phyloP scores from a whole-genome alignment of 2,797 vertebrate species.

The Atherinosoma microstoma region DNA sequence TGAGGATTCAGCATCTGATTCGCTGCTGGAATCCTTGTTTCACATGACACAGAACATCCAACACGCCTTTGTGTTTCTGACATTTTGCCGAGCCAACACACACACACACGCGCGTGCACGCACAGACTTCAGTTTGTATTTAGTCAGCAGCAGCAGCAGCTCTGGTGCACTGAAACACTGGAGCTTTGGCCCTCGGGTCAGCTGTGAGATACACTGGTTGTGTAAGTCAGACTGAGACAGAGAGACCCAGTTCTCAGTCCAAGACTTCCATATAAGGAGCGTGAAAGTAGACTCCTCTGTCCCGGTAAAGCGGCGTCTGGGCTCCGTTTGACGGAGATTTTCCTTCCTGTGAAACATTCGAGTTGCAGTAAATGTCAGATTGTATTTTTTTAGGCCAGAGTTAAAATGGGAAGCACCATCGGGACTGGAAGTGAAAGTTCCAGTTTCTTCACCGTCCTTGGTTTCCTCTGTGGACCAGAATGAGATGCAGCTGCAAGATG shows the following conservation, averaged over 20 bases:
- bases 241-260: conserved; percentile 58
- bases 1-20: no score
- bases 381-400: conserved; percentile 25
- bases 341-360: background rate
- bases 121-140: conserved; percentile 43
- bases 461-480: conserved; percentile 30
- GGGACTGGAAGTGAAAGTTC: background rate
- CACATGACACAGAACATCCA: background rate
- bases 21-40: background rate
- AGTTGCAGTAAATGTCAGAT: conserved; percentile 36
- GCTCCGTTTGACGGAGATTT: conserved; percentile 27
- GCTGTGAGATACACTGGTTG: conserved; percentile 58
- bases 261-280: conserved; percentile 61
- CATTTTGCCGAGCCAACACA: conserved; percentile 1
- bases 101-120: conserved; percentile 17
- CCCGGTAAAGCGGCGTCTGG: conserved; percentile 45
- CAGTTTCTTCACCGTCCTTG: conserved; percentile 1
- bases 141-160: conserved; percentile 34
- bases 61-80: background rate
- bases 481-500: conserved; percentile 31
- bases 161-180: conserved; percentile 50
- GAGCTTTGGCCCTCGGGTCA: conserved; percentile 54
- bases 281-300: conserved; percentile 37
- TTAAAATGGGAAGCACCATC: background rate
- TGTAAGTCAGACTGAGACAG: conserved; percentile 57